These are phyloP conservation scores for Papilio protenor DNA, from an alignment of 2,888 invertebrate genomes.

Conservation along the genomic window DNA sequence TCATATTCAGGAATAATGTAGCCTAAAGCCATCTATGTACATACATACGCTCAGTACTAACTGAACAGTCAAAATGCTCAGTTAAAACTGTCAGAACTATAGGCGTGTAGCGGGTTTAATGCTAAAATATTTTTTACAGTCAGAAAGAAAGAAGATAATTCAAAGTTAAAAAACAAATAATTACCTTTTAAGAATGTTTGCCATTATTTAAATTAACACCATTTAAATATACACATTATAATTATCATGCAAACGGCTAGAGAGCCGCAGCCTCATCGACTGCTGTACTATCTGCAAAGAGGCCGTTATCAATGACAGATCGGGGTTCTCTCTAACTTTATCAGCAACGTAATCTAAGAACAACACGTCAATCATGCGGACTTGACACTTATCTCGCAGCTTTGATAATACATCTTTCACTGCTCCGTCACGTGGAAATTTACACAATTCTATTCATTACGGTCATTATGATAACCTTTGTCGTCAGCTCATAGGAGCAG, in stretches of 20 bases:
- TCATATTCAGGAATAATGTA: too few species aligned
- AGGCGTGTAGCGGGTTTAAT: too few species aligned
- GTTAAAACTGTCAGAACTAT: too few species aligned
- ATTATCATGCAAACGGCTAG: constrained; percentile 9
- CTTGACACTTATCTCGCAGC: constrained; percentile 52
- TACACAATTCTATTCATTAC: constrained; percentile 41
- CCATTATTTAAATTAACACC: constrained; percentile 54
- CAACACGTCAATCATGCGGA: constrained; percentile 75
- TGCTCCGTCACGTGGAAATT: constrained; percentile 59
- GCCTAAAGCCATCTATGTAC: too few species aligned
- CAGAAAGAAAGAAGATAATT: background rate
- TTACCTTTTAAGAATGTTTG: constrained; percentile 70
- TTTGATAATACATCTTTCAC: constrained; percentile 53
- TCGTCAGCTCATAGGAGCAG: background rate
- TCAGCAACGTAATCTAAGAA: constrained; percentile 64
- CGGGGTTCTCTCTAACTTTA: constrained; percentile 63
- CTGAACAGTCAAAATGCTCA: too few species aligned
- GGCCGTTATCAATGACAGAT: constrained; percentile 75
- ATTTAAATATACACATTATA: constrained; percentile 10
- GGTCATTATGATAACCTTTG: background rate
- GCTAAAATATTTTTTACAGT: background rate
- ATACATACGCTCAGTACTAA: too few species aligned
- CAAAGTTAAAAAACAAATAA: background rate
- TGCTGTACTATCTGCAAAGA: constrained; percentile 51
- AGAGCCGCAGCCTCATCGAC: constrained; percentile 33